Percentiles rank a stretch among this genome's conserved stretches.
phyloP scores from a whole-genome alignment of 2,888 invertebrate species.

The Kuschelorhynchus macadamiae region DNA sequence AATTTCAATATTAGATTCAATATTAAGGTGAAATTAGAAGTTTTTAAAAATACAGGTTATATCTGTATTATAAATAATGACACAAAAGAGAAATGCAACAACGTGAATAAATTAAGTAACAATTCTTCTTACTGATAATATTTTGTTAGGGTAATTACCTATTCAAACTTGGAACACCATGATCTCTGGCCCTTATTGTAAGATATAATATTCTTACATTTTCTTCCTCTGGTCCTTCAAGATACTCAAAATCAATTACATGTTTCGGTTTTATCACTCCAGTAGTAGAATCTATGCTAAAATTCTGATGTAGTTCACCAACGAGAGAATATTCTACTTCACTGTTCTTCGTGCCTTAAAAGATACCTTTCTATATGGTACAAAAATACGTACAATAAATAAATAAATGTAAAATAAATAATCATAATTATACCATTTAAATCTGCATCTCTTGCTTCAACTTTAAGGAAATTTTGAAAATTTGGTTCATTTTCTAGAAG shows the following conservation, averaged over 20 bases:
- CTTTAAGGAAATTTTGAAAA: slow-evolving; percentile 82
- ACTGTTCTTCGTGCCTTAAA: slow-evolving; percentile 81
- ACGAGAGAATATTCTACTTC: slow-evolving; percentile 84
- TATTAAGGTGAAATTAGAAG: no score
- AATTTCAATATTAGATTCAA: no score
- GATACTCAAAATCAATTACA: slow-evolving; percentile 86
- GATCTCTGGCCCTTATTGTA: slow-evolving; percentile 82
- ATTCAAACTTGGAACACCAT: slow-evolving; percentile 80
- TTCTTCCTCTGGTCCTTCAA: slow-evolving; percentile 71
- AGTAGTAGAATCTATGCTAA: slow-evolving; percentile 82
- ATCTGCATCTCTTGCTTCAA: slow-evolving; percentile 89
- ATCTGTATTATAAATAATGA: no score
- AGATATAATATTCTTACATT: slow-evolving; percentile 79
- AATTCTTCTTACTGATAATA: no score
- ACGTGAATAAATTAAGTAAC: no score
- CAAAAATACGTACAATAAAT: not conserved
- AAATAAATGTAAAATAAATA: no score
- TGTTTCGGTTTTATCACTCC: slow-evolving; percentile 80
- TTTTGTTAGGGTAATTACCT: slow-evolving; percentile 36
- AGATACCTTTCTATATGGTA: slow-evolving; percentile 12
- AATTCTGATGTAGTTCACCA: slow-evolving; percentile 83
- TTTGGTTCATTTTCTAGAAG: slow-evolving; percentile 85
- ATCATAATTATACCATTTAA: slow-evolving; percentile 82
- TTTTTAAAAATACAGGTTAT: no score
- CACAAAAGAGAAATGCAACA: no score